Base-by-base conservation (phyloP, 2,797 vertebrate species). In the Acanthornis magna region DNA sequence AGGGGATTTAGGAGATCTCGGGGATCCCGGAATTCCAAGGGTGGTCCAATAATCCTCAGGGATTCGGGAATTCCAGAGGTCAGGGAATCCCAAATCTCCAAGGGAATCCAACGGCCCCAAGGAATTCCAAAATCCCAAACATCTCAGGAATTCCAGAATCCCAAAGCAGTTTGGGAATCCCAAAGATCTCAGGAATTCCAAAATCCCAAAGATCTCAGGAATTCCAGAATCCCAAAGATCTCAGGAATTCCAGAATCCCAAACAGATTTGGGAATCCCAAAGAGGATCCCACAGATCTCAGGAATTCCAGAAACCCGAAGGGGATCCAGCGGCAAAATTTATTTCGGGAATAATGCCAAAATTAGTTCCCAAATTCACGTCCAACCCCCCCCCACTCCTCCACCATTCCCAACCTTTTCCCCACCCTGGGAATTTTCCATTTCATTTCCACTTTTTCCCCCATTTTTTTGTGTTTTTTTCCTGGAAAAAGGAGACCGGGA, bases 351-450 rank as follows among this genome's bases (percentile, higher is more conserved):
- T 11, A 53, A 83, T 21, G 23, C 63, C 19, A 17, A 18, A 65
- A 9, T 79, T 50, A 50, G 40, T 72, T 73, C 63, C 57, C 9
- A 7, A 29, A 21, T 47, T 54, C 2, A 3, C 5, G 20, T 10
- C 88, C 16, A 19, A 16, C 32, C 38, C n/a, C 30, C 30, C 40
- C 40, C 40, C 13, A 42, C 40, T 40, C 67, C 65, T 62, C 32
- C 68, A 5, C 50, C 17, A 40, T 50, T 54, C 68, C 91, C 78
- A 54, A 53, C 54, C 36, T 15, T 53, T 73, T 51, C 45, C 87
- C 63, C 50, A 5, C 11, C 0, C 4, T 0, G 12, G 40, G 68
- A 70, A 15, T 50, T 9, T 47, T 54, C 55, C 1, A 0, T 38
- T 45, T 2, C 4, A 5, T 4, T 11, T 23, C 5, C 16, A 38